Evolutionary conservation across 2,888 invertebrate species (phyloP).

Genomic region (Rhodophaea formosa): DNA sequence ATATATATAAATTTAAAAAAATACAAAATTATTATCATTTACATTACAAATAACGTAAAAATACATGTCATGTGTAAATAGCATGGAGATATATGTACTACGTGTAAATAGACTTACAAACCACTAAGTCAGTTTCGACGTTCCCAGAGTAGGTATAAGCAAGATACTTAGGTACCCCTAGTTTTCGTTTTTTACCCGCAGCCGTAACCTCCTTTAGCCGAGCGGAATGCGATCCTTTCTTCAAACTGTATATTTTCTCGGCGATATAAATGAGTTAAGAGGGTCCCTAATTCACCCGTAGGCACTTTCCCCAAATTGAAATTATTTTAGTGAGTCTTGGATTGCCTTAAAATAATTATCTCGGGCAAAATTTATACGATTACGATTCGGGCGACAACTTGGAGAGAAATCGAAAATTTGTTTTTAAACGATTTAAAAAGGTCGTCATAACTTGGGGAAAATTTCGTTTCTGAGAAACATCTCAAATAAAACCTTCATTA

Average conservation of each 20-base stretch:
- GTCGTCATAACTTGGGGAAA: not conserved
- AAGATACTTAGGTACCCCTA: too few relatives aligned
- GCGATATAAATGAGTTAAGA: conserved; percentile 16
- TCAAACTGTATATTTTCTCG: conserved; percentile 9
- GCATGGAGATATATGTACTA: too few relatives aligned
- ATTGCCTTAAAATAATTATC: conserved; percentile 16
- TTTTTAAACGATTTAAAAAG: conserved; percentile 11
- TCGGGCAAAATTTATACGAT: conserved; percentile 9
- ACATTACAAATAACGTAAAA: too few relatives aligned
- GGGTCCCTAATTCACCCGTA: conserved; percentile 13
- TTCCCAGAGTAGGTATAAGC: too few relatives aligned
- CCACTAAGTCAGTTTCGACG: too few relatives aligned
- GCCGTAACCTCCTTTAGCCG: not conserved
- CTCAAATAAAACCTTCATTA: not conserved
- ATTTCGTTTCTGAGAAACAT: not conserved
- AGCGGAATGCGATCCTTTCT: not conserved
- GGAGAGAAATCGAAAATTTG: conserved; percentile 5
- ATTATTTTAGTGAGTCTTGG: conserved; percentile 13
- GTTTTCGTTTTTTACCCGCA: not conserved
- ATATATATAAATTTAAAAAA: too few relatives aligned
- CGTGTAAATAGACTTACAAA: too few relatives aligned
- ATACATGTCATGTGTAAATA: too few relatives aligned
- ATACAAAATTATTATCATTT: too few relatives aligned
- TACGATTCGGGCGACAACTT: conserved; percentile 3
- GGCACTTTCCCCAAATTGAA: conserved; percentile 15